Evolutionary conservation across 2,113 vertebrate species (phyloP).

Genomic region (Erythrocebus patas): DNA sequence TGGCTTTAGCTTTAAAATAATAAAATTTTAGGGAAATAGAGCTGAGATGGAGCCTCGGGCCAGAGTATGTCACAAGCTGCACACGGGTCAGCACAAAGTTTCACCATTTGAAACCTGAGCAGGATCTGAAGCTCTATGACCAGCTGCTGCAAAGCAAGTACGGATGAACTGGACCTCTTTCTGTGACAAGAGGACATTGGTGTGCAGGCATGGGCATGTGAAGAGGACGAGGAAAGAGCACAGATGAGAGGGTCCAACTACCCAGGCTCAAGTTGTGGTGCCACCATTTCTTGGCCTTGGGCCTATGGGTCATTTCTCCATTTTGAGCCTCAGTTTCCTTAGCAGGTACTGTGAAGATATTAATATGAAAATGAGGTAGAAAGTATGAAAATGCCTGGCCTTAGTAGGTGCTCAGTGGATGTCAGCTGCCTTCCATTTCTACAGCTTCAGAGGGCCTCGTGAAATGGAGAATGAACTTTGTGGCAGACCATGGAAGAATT

Average conservation of each 20-base stretch:
- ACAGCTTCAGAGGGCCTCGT: neutral
- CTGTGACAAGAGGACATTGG: neutral
- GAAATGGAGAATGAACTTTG: neutral
- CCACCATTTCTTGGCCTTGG: neutral
- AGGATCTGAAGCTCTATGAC: neutral
- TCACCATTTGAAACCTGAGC: neutral
- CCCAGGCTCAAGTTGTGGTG: neutral
- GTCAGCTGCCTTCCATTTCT: neutral
- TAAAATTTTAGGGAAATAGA: neutral
- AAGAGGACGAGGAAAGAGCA: neutral
- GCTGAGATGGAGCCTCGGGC: neutral
- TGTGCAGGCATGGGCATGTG: neutral
- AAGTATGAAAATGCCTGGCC: neutral
- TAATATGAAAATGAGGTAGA: neutral
- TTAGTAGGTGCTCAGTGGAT: neutral
- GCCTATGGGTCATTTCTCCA: neutral
- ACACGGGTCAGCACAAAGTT: neutral
- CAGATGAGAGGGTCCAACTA: neutral
- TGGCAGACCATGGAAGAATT: neutral
- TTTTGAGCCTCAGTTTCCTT: slow-evolving; percentile 20
- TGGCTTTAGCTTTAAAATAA: neutral
- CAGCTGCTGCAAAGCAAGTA: neutral
- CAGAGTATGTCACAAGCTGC: neutral
- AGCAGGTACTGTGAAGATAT: neutral
- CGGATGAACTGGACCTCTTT: neutral